Evolutionary conservation across 2,797 vertebrate genomes (phyloP).

Genomic region (Cossypha polioptera): DNA sequence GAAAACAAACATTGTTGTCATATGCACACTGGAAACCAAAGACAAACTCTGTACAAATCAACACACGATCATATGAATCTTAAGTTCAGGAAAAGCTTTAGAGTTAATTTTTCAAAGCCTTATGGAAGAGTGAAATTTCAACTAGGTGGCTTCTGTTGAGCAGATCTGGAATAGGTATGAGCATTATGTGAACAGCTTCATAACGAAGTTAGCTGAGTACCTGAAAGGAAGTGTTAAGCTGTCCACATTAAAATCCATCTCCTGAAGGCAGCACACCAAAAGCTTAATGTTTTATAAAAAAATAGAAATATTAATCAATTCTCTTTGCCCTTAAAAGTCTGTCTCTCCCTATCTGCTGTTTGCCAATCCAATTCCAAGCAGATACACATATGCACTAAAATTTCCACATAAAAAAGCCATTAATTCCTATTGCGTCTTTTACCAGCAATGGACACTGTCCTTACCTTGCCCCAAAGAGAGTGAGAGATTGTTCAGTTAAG

Average conservation of each 20-base stretch:
- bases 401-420: neutral
- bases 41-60: neutral
- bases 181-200: neutral
- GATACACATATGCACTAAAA: neutral
- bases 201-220: neutral
- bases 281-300: neutral
- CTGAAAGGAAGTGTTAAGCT: neutral
- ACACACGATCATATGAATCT: neutral
- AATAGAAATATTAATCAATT: neutral
- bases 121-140: neutral
- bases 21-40: neutral
- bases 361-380: neutral
- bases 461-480: neutral
- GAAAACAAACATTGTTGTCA: neutral
- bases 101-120: neutral
- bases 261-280: neutral
- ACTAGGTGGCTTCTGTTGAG: neutral
- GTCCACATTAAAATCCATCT: neutral
- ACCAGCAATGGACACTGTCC: neutral
- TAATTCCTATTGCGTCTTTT: neutral
- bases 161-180: neutral
- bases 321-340: neutral
- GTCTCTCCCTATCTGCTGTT: neutral
- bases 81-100: neutral
- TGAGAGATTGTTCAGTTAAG: neutral